phyloP scores from a whole-genome alignment of 2,113 vertebrate species.

The Antechinus flavipes region DNA sequence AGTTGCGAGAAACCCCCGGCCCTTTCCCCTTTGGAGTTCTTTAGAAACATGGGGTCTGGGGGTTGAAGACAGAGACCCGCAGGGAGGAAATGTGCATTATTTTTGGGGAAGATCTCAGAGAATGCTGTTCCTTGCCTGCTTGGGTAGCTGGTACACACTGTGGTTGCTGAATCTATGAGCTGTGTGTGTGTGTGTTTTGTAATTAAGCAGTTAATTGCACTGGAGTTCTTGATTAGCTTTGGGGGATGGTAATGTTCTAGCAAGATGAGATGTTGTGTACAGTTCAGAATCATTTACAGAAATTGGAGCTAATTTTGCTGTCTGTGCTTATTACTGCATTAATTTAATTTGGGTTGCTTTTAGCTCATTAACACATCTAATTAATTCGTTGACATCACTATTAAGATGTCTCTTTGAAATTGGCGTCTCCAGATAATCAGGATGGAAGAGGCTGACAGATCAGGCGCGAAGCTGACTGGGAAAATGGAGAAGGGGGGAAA shows the following conservation, averaged over 20 bases:
- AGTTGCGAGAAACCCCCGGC: background rate
- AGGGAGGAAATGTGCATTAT: rapidly evolving
- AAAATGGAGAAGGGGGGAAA: conserved; percentile 76
- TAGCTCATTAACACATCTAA: conserved; percentile 99
- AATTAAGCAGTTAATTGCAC: conserved; percentile 99
- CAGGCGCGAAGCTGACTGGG: conserved; percentile 91
- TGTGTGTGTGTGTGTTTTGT: conserved; percentile 85
- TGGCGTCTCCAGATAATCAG: conserved; percentile 99
- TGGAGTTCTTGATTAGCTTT: conserved; percentile 99
- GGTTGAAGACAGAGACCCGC: rapidly evolving
- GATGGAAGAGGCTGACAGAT: conserved; percentile 97
- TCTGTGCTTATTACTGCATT: conserved; percentile 99
- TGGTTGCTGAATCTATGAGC: conserved; percentile 80
- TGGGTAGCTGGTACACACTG: background rate
- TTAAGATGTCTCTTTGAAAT: conserved; percentile 99
- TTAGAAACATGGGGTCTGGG: rapidly evolving
- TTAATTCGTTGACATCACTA: conserved; percentile 99
- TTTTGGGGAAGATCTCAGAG: conserved; percentile 46
- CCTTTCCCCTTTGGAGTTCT: background rate
- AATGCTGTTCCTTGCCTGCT: conserved; percentile 56
- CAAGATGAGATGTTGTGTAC: conserved; percentile 99
- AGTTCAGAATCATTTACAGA: conserved; percentile 99
- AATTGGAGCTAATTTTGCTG: conserved; percentile 99
- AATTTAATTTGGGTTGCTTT: conserved; percentile 99
- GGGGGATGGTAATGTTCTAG: conserved; percentile 98